phyloP scores from a whole-genome alignment of 2,113 vertebrate species.

The Cyprinodon variegatus region DNA sequence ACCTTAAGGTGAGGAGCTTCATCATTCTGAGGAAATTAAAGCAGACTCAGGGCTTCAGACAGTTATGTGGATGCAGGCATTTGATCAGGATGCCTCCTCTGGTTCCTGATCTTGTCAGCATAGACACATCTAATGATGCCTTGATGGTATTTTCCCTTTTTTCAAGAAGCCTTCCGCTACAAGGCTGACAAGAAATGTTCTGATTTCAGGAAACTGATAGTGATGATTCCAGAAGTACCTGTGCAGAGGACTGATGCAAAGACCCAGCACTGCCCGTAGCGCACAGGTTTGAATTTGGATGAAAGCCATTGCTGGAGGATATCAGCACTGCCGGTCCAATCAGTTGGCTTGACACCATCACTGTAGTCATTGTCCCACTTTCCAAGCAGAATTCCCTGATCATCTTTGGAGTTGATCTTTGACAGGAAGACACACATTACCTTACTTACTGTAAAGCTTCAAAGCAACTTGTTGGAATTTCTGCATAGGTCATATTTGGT shows the following conservation, averaged over 20 bases:
- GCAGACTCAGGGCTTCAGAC: too few relatives aligned
- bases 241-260: conserved; percentile 70
- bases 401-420: conserved; percentile 67
- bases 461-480: not conserved
- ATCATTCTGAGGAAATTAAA: too few relatives aligned
- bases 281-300: conserved; percentile 49
- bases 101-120: too few relatives aligned
- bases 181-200: too few relatives aligned
- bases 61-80: too few relatives aligned
- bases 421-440: conserved; percentile 2
- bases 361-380: conserved; percentile 57
- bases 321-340: conserved; percentile 64
- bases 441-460: not conserved
- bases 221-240: conserved; percentile 38
- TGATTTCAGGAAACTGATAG: too few relatives aligned
- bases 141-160: too few relatives aligned
- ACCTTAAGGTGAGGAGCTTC: too few relatives aligned
- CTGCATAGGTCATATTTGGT: not conserved
- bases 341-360: conserved; percentile 49
- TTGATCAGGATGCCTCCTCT: too few relatives aligned
- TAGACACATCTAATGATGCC: too few relatives aligned
- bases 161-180: too few relatives aligned
- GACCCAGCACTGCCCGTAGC: conserved; percentile 73
- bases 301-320: conserved; percentile 59
- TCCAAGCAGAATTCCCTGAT: conserved; percentile 56